Evolutionary conservation across 1,140 invertebrate genomes (phyloP), one percentile per base, ranked within the genome.

Genomic region (Lineus longissimus): DNA sequence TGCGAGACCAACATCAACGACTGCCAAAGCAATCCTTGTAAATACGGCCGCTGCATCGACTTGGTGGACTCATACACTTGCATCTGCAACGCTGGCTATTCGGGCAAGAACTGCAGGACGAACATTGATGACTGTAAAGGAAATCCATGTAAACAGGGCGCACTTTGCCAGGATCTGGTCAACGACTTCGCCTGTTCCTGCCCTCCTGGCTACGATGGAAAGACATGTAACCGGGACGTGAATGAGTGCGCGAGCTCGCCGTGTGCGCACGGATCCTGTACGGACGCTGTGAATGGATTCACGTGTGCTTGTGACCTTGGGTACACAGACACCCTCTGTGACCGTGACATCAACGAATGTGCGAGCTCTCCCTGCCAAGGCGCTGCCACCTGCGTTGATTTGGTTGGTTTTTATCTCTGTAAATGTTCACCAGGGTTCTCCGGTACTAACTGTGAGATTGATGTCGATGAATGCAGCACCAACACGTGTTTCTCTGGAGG

Each of bases 111-210:
- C 71, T 95, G 93, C 79, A 90, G 94, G 81, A 85, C 86, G 7
- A 90, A 95, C 78, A 89, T 94, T 13, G 86, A 76, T 84, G 51
- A 90, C 92, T 79, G 89, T 77, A 84, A 29, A 65, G 57, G 54
- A 0, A 82, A 84, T 47, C 94, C 94, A 0, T 97, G 95, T 78
- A 77, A 86, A 59, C 91, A 97, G 80, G 85, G 86, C 55, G 94
- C 91, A 0, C 81, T 82, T 33, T 97, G 95, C 76, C 86, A 88
- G 29, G 94, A 97, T 79, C 86, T 86, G 11, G 85, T 94, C 54
- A 92, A 92, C 79, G 86, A 85, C 62, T 95, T 89, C 80, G 84
- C 83, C n/a, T 95, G 92, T 76, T 86, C 92, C 69, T 94, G 92
- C 78, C 82, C 79, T 13, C 63, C 56, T n/a, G n/a, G n/a, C n/a